Evolutionary conservation across 2,113 vertebrate genomes (phyloP), one percentile per base, ranked within the genome.

Genomic region (Menidia beryllina): DNA sequence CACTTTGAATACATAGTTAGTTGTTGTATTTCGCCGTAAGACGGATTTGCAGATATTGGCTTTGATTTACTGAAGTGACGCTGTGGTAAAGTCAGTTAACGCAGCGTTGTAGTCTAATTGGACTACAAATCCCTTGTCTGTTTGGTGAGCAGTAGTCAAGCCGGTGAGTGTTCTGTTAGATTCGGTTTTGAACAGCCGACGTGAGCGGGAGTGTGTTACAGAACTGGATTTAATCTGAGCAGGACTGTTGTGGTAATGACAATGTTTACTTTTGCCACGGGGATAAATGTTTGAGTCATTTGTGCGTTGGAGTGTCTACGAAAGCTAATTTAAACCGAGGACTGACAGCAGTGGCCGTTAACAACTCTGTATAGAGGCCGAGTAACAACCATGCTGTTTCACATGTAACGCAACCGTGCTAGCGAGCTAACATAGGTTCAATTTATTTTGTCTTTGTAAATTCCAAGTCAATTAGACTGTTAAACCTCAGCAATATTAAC

Each of bases 91-190:
- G 23, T 11, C 23, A 1, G 0, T 66, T 23, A 66, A 80, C 23
- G 26, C 55, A 49, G 11, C 48, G 39, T 41, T 77, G 78, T 80
- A 76, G 63, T 69, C 26, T 3, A 1, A 1, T 13, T 4, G 73
- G 77, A 92, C 92, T 91, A 79, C 88, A 90, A 81, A 3, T 88
- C 90, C 91, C 92, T 30, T 72, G 80, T 7, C 0, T 0, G 57
- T 8, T 19, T 11, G 71, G 59, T 45, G 30, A 14, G 1, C 2
- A 5, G 20, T n/a, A 56, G 59, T 81, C 48, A 56, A 21, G 54
- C 34, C 51, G 53, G 7, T 13, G 8, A 19, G 30, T 77, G 81
- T 61, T 49, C 43, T 55, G 50, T 24, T 30, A 49, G 2, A n/a
- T 30, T 39, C 1, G 56, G 25, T 70, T 91, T 91, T 89, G 72